Base-by-base conservation (phyloP, 1,140 invertebrate species). In the Drosophila nannoptera region DNA sequence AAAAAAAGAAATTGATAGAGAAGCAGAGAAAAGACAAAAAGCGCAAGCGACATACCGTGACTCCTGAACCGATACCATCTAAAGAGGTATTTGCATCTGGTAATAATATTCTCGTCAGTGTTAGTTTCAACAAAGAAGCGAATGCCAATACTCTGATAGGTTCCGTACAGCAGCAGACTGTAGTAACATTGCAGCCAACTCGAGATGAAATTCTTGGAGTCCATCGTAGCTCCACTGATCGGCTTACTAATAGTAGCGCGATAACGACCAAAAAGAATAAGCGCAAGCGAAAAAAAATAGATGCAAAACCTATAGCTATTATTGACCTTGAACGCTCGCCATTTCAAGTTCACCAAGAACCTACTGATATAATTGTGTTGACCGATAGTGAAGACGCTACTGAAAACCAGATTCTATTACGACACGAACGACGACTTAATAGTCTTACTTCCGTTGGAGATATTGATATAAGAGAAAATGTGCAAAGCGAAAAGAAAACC, bases 11-110 rank as follows among this genome's bases (percentile, higher is more conserved):
- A 40, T 49, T 64, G 0, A 14, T 76, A 12, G 80, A 92, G 90
- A 90, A 92, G 90, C 73, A 90, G 89, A 16, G 91, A 88, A 67
- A 91, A 91, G 78, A 94, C 92, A 81, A 93, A 91, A 89, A 92
- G 91, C 76, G 92, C 90, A 68, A 92, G 92, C 90, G 69, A 73
- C 77, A 89, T 75, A 83, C 90, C 81, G 77, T 91, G 89, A 77
- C 92, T 90, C 69, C 91, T 87, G 71, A 93, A 91, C 71, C 81
- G 0, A 90, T 92, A 4, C 94, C 95, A 2, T 94, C 93, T 0
- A 97, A 97, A 88, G 96, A 97, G 90, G 95, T 97, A 0, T 97
- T 97, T 83, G 95, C 96, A 0, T 96, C 96, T 29, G 96, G 96
- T 4, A 96, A 97, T 89, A 97, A 97, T 84, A 97, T 97, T 58